Percentiles rank a stretch among this genome's conserved stretches.
Evolutionary conservation across 2,113 vertebrate genomes (phyloP).

Genomic region (Nesoenas mayeri): DNA sequence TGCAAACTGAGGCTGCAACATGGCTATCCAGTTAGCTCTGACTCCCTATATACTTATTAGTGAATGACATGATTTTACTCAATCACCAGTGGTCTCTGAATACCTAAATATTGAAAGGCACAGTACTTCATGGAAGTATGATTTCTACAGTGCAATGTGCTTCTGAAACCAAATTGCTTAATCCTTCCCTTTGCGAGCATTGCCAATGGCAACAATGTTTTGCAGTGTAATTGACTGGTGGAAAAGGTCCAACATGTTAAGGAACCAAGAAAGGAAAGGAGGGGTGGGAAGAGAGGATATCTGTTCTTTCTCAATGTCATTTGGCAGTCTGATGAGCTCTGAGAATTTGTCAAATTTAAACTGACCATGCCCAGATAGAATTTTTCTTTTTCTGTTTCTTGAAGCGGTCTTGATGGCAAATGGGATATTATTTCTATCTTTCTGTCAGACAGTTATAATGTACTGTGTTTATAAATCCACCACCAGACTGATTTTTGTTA

Average conservation of each 20-base stretch:
- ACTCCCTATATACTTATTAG: background rate
- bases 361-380: slow-evolving; percentile 1
- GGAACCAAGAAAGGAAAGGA: background rate
- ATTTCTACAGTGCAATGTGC: background rate
- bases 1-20: background rate
- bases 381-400: slow-evolving; percentile 11
- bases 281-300: background rate
- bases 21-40: background rate
- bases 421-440: slow-evolving; percentile 45
- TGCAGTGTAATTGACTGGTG: slow-evolving; percentile 11
- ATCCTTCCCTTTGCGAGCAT: background rate
- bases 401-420: slow-evolving; percentile 4
- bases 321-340: slow-evolving; percentile 39
- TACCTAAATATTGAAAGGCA: background rate
- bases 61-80: background rate
- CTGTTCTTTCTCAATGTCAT: slow-evolving; percentile 57
- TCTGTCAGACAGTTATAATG: slow-evolving; percentile 23
- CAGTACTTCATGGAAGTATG: background rate
- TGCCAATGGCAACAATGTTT: slow-evolving; percentile 33
- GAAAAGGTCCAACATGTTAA: background rate
- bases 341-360: slow-evolving; percentile 52
- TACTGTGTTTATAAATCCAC: slow-evolving; percentile 37
- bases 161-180: slow-evolving; percentile 49
- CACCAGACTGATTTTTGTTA: slow-evolving; percentile 20
- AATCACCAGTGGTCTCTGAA: background rate